Evolutionary conservation across 2,888 invertebrate genomes (phyloP).

Genomic region (Synergus gifuensis): DNA sequence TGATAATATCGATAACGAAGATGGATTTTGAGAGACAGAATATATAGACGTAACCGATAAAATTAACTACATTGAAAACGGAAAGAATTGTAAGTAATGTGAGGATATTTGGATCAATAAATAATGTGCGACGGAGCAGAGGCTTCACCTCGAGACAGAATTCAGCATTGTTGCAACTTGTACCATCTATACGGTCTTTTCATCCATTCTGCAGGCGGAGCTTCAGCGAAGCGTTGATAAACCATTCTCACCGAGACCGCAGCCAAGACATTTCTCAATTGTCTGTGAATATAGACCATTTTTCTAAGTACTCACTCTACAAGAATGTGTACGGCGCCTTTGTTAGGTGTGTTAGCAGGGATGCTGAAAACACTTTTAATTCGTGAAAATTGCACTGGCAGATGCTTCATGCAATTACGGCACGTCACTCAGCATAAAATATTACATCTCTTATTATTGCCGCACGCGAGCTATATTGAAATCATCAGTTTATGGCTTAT

Average conservation of each 20-base stretch:
- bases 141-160: conserved; percentile 20
- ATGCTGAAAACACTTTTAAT: conserved; percentile 29
- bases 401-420: conserved; percentile 9
- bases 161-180: conserved; percentile 36
- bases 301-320: conserved; percentile 20
- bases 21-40: not conserved
- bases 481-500: not conserved
- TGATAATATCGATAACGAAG: not conserved
- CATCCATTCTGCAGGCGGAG: conserved; percentile 41
- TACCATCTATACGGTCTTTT: conserved; percentile 19
- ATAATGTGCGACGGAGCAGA: conserved; percentile 11
- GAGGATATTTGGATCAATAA: conserved; percentile 18
- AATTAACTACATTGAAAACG: not conserved
- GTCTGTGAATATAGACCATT: conserved; percentile 43
- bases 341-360: not conserved
- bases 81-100: conserved; percentile 5
- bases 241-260: conserved; percentile 42
- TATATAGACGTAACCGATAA: not conserved
- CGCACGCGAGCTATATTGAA: not conserved
- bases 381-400: conserved; percentile 6
- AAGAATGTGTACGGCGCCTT: conserved; percentile 26
- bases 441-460: not conserved
- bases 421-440: conserved; percentile 7
- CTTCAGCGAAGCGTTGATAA: conserved; percentile 46
- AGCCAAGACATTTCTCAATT: conserved; percentile 44